Evolutionary conservation across 2,113 vertebrate genomes (phyloP).

Genomic region (Bujurquina vittata): DNA sequence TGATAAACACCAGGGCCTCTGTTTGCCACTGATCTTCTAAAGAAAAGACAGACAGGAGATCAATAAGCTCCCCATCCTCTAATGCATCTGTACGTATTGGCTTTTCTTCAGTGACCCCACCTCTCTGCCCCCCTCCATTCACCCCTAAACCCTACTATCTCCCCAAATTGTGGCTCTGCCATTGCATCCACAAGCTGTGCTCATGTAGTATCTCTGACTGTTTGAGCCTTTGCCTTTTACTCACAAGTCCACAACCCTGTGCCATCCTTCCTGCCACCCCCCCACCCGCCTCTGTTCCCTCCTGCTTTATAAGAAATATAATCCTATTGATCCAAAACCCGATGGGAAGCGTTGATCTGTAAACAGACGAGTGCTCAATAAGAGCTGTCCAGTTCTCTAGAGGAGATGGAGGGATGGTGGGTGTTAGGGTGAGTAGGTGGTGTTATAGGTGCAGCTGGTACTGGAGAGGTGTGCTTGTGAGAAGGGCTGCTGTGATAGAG

Average conservation of each 20-base stretch:
- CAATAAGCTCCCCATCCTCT: slow-evolving; percentile 64
- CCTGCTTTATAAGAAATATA: slow-evolving; percentile 77
- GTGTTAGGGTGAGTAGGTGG: slow-evolving; percentile 2
- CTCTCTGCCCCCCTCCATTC: neutral
- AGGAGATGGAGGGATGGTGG: slow-evolving; percentile 43
- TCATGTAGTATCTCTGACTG: slow-evolving; percentile 7
- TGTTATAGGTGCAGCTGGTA: slow-evolving; percentile 18
- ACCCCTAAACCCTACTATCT: slow-evolving; percentile 19
- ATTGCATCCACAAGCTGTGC: slow-evolving; percentile 41
- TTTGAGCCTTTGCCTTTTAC: slow-evolving; percentile 41
- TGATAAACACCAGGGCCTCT: slow-evolving; percentile 64
- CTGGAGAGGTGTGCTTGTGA: slow-evolving; percentile 20
- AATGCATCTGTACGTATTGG: slow-evolving; percentile 60
- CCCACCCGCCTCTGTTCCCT: slow-evolving; percentile 37
- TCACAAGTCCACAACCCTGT: slow-evolving; percentile 11
- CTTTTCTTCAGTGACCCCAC: slow-evolving; percentile 47
- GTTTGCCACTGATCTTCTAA: slow-evolving; percentile 70
- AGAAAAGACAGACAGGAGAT: slow-evolving; percentile 65
- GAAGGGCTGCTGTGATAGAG: slow-evolving; percentile 31
- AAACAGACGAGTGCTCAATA: slow-evolving; percentile 79
- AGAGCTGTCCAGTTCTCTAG: slow-evolving; percentile 49
- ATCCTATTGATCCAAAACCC: slow-evolving; percentile 81
- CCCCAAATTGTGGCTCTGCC: slow-evolving; percentile 45
- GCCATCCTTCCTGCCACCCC: slow-evolving; percentile 33
- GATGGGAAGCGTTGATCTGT: slow-evolving; percentile 76